Conservation (phyloP, 2,888 invertebrate species). For the Mythimna impura region DNA sequence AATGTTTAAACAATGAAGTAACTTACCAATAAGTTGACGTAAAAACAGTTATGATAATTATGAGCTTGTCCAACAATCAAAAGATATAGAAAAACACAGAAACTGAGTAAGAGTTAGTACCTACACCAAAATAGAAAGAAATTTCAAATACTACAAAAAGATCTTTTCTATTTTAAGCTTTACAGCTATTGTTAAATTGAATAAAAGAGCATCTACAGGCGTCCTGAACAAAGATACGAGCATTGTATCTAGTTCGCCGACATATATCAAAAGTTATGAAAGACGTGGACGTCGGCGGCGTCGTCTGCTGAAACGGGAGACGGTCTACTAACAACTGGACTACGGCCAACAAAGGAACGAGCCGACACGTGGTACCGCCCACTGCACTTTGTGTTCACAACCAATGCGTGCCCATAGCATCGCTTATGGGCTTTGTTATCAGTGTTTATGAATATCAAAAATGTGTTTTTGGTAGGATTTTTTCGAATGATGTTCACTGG, state of each 20-base stretch:
- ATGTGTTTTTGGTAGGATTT: too few species aligned
- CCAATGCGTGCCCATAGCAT: conserved; percentile 23
- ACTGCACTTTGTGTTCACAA: conserved; percentile 52
- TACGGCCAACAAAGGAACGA: conserved; percentile 69
- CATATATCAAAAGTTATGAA: conserved; percentile 68
- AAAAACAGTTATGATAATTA: background rate
- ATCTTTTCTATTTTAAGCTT: background rate
- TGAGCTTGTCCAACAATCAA: background rate
- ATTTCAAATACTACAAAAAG: background rate
- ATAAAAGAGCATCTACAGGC: conserved; percentile 40
- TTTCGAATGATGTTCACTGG: too few species aligned
- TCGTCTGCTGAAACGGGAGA: conserved; percentile 68
- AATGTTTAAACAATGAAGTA: background rate
- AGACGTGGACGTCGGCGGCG: conserved; percentile 48
- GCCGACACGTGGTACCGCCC: conserved; percentile 48
- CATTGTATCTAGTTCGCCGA: conserved; percentile 60
- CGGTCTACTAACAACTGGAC: conserved; percentile 71
- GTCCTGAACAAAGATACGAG: conserved; percentile 44
- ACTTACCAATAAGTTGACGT: background rate
- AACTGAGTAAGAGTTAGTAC: background rate
- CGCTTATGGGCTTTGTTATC: background rate
- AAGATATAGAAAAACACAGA: background rate
- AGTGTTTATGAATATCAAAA: background rate
- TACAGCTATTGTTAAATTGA: conserved; percentile 26
- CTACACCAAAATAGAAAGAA: background rate